Evolutionary conservation across 2,888 invertebrate genomes (phyloP).

Genomic region (Eupsilia transversa): DNA sequence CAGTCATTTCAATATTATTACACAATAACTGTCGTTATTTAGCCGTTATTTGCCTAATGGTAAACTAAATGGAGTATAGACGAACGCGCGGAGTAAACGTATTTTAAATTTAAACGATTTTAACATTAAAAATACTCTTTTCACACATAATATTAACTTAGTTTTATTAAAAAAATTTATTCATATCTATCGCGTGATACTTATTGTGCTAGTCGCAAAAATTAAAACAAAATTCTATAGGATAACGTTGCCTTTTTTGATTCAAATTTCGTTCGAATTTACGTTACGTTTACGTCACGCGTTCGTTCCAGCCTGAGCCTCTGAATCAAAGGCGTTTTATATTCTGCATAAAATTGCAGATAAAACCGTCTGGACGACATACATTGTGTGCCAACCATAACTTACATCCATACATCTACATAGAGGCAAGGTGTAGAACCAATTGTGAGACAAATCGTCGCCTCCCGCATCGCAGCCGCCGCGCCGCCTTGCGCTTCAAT

Average conservation of each 20-base stretch:
- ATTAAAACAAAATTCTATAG: neutral
- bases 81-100: too few relatives aligned
- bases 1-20: too few relatives aligned
- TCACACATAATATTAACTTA: neutral
- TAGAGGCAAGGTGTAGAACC: slow-evolving; percentile 49
- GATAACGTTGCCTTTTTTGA: neutral
- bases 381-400: slow-evolving; percentile 40
- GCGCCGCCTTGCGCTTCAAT: slow-evolving; percentile 46
- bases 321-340: slow-evolving; percentile 19
- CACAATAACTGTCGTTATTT: too few relatives aligned
- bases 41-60: too few relatives aligned
- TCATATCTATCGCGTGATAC: neutral
- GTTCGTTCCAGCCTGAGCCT: neutral
- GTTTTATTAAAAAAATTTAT: neutral
- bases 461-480: slow-evolving; percentile 43
- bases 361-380: slow-evolving; percentile 16
- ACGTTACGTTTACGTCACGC: neutral
- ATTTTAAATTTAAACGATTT: too few relatives aligned
- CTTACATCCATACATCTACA: slow-evolving; percentile 41
- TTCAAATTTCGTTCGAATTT: neutral
- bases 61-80: too few relatives aligned
- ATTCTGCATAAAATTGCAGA: slow-evolving; percentile 20
- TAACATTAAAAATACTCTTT: too few relatives aligned
- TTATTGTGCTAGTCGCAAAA: too few relatives aligned
- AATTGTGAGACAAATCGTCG: slow-evolving; percentile 68